Percentiles rank a stretch among this genome's conserved stretches.
phyloP scores from a whole-genome alignment of 2,888 invertebrate genomes.

The Cinara cedri region DNA sequence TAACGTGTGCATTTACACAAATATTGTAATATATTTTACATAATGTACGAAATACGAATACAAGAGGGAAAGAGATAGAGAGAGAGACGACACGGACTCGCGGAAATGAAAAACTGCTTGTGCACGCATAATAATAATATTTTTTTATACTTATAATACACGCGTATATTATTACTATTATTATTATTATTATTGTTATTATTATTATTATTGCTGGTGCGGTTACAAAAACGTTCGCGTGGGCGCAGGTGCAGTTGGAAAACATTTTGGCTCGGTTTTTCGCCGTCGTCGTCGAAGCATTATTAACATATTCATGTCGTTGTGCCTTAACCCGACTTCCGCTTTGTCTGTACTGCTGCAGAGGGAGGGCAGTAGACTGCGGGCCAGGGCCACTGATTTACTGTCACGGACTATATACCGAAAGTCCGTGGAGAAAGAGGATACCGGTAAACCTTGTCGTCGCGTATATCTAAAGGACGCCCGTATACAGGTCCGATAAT shows the following conservation, averaged over 20 bases:
- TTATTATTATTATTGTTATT: not conserved
- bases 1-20: slow-evolving; percentile 9
- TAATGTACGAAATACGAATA: too few species aligned
- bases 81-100: not conserved
- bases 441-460: too few species aligned
- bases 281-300: not conserved
- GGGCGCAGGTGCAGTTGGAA: slow-evolving; percentile 4
- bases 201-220: not conserved
- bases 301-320: slow-evolving; percentile 24
- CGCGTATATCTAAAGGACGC: too few species aligned
- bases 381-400: not conserved
- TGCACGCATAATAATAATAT: too few species aligned
- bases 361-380: too few species aligned
- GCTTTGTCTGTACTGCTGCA: not conserved
- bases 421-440: too few species aligned
- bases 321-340: not conserved
- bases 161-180: not conserved
- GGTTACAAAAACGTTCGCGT: slow-evolving; percentile 1
- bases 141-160: too few species aligned
- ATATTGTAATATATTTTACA: slow-evolving; percentile 10
- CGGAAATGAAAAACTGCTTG: not conserved
- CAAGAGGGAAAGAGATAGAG: too few species aligned
- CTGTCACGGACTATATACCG: not conserved
- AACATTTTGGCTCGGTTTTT: slow-evolving; percentile 36
- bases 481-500: too few species aligned